Evolutionary conservation across 2,888 invertebrate species (phyloP), one percentile per base, ranked within the genome.

Genomic region (Chalcis sispes): DNA sequence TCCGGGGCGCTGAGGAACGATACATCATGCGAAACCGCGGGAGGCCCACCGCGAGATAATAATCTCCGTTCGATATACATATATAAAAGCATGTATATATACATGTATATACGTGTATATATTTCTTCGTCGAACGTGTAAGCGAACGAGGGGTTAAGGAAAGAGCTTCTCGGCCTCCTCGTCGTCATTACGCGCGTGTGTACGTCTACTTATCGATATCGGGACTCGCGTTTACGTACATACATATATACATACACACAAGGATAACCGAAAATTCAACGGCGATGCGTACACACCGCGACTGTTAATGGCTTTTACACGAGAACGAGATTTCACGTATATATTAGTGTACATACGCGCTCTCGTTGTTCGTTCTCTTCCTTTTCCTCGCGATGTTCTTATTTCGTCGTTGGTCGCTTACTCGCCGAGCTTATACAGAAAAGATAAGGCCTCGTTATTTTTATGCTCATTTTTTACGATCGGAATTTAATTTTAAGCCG

Each of bases 21-120:
- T 88, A 86, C 86, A 87, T 88, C 88, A 88, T 84, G 84, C 81
- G 80, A 64, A 83, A 81, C 88, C 83, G 84, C 86, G 78, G 87
- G 87, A 84, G 81, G 81, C 80, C 79, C 79, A 10, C 73, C 79
- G 77, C 79, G 78, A 82, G 86, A 86, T 86, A 86, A 74, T 82
- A 80, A 85, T 86, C 86, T 83, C 75, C 81, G n/a, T 82, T 10
- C 36, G 4, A 10, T 10, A 10, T 36, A 36, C 36, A 36, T 36
- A 36, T 36, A 36, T 36, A 4, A 7, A 4, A 4, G 36, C 4
- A 36, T 36, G 36, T 36, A 36, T n/a, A 36, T 10, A 10, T 10
- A 36, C 36, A 10, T 62, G n/a, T 15, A 15, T 18, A 23, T 80
- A 81, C 80, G 81, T 80, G 79, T 82, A 83, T 81, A 80, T 78